Base-by-base conservation (phyloP, 1,140 invertebrate species). In the Sarcophaga peregrina region DNA sequence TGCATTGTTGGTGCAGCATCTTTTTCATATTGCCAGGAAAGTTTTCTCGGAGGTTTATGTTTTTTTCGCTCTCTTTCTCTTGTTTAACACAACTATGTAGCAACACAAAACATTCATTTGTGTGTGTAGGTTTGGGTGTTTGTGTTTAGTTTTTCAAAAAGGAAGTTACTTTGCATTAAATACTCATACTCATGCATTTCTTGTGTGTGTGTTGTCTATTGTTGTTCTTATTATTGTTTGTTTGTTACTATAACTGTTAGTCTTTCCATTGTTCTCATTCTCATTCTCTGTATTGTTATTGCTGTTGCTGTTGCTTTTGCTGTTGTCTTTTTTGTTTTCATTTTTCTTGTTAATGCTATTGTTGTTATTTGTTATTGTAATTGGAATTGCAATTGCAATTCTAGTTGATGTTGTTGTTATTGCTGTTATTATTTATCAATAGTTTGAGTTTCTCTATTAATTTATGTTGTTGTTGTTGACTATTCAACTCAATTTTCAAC, bases 361-460 rank as follows among this genome's bases (percentile, higher is more conserved):
- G n/a, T n/a, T n/a, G n/a, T n/a, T n/a, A n/a, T n/a, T n/a, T n/a
- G n/a, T n/a, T n/a, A n/a, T n/a, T n/a, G n/a, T n/a, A n/a, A n/a
- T n/a, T n/a, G n/a, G n/a, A n/a, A n/a, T n/a, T n/a, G n/a, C n/a
- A n/a, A n/a, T n/a, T n/a, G n/a, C n/a, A n/a, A n/a, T n/a, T n/a
- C n/a, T n/a, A n/a, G 9, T 58, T 58, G 54, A 62, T 62, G 54
- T 68, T 68, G 10, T 58, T 58, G 52, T 58, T 58, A 58, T 58
- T 58, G 58, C 20, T 68, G 58, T 15, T 68, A 20, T 68, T 68
- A 20, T 68, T 20, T 17, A 68, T 20, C n/a, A 58, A 58, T 68
- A 68, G 58, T 68, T 68, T 68, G 58, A 68, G 58, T 15, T 68
- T 68, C 62, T 68, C 62, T 68, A 68, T 68, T 68, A 68, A 68